Evolutionary conservation across 1,140 invertebrate species (phyloP).

Genomic region (Chironomus tepperi): DNA sequence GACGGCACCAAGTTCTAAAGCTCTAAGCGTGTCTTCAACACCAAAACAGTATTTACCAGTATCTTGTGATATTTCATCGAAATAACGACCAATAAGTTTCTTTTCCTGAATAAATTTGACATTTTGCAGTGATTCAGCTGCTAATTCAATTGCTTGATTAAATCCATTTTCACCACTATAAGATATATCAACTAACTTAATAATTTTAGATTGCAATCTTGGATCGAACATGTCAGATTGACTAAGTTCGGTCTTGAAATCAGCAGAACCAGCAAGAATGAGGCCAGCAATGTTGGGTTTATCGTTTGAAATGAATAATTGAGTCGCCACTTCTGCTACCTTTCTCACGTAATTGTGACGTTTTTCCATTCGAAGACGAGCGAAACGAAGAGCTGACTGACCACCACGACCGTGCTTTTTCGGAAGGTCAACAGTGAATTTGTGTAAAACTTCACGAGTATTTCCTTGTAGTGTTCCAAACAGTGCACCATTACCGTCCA

Average conservation of each 20-base stretch:
- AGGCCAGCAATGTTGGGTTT: conserved; percentile 75
- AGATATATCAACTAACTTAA: conserved; percentile 81
- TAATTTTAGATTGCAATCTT: conserved; percentile 73
- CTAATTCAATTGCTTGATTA: conserved; percentile 80
- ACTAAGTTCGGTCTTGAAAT: conserved; percentile 82
- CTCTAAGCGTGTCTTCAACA: conserved; percentile 74
- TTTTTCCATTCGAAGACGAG: conserved; percentile 79
- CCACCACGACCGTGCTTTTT: conserved; percentile 69
- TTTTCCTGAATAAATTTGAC: conserved; percentile 90
- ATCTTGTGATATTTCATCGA: conserved; percentile 80
- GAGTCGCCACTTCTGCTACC: conserved; percentile 77
- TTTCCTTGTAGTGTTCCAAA: conserved; percentile 68
- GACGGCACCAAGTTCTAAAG: conserved; percentile 75
- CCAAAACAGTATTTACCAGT: conserved; percentile 85
- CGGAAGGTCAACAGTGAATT: conserved; percentile 64
- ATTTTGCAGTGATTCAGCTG: conserved; percentile 75
- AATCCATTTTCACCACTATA: conserved; percentile 87
- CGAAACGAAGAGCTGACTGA: conserved; percentile 75
- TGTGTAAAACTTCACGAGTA: conserved; percentile 65
- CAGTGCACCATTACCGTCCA: conserved; percentile 68
- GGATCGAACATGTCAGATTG: conserved; percentile 89
- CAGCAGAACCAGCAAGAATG: conserved; percentile 76
- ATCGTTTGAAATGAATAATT: conserved; percentile 75
- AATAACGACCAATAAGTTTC: conserved; percentile 78
- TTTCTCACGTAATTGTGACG: conserved; percentile 83